These are phyloP conservation scores for Fragum whitleyi DNA, from an alignment of 2,888 invertebrate genomes.

Conservation along the genomic window DNA sequence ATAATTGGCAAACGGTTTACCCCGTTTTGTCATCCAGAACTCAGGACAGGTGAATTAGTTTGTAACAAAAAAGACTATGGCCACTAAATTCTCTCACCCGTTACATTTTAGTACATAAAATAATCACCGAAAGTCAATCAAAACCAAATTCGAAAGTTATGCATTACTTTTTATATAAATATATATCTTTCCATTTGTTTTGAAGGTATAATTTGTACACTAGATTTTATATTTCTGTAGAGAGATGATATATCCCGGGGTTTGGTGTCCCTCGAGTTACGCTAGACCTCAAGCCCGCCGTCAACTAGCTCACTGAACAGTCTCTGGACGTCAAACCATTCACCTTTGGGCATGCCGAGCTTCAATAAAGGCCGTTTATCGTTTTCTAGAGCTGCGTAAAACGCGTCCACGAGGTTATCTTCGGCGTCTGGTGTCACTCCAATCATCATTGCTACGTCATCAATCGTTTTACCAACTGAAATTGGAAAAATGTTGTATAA, in stretches of 20 bases:
- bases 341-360: slow-evolving; percentile 78
- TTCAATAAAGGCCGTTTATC: slow-evolving; percentile 76
- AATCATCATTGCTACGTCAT: slow-evolving; percentile 73
- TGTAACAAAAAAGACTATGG: neutral
- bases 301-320: slow-evolving; percentile 72
- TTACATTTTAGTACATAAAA: neutral
- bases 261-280: neutral
- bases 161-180: neutral
- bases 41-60: too few relatives aligned
- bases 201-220: slow-evolving; percentile 4
- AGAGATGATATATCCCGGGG: neutral
- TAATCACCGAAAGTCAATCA: neutral
- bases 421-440: slow-evolving; percentile 72
- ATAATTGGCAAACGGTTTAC: too few relatives aligned
- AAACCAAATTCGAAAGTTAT: neutral
- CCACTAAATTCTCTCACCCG: neutral
- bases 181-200: slow-evolving; percentile 4
- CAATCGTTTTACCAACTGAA: slow-evolving; percentile 74
- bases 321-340: slow-evolving; percentile 77
- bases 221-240: neutral
- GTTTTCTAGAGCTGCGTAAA: slow-evolving; percentile 73
- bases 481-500: slow-evolving; percentile 30
- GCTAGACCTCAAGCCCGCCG: slow-evolving; percentile 70
- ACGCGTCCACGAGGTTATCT: slow-evolving; percentile 72
- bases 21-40: too few relatives aligned